A percentile compares a stretch with the other conserved stretches of the same genome.
phyloP scores from a whole-genome alignment of 2,888 invertebrate genomes.

The Proisotoma minuta region DNA sequence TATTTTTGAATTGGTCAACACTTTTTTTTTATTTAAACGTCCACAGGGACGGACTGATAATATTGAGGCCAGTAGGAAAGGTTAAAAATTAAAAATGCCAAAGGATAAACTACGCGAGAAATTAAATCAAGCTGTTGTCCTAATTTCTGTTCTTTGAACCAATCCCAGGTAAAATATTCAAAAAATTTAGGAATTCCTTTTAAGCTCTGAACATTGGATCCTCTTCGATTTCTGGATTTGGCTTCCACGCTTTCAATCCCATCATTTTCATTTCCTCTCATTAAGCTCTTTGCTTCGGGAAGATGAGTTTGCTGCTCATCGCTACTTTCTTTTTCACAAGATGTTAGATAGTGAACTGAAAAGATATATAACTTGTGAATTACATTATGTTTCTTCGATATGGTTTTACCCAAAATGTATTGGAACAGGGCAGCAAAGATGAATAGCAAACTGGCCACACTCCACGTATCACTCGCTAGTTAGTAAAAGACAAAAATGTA shows the following conservation, averaged over 20 bases:
- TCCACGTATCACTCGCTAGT: conserved; percentile 4
- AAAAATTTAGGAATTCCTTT: not conserved
- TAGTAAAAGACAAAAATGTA: no score
- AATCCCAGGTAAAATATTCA: not conserved
- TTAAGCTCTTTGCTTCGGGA: no score
- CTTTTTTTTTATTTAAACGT: no score
- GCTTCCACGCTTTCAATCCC: not conserved
- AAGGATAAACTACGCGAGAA: not conserved
- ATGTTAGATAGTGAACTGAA: not conserved
- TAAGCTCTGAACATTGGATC: not conserved
- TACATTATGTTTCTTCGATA: no score
- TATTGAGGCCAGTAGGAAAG: not conserved
- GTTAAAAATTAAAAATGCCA: not conserved
- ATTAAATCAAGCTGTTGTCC: not conserved
- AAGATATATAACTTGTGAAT: no score
- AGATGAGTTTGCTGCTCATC: not conserved
- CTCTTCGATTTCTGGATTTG: not conserved
- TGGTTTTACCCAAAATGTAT: no score
- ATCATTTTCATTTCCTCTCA: not conserved
- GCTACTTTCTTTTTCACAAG: not conserved
- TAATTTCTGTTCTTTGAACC: not conserved
- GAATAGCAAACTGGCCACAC: not conserved
- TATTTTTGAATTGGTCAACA: no score
- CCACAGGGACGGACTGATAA: no score
- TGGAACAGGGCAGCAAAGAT: not conserved